Conservation (phyloP, 92 coral and sea anemone species). For the Heliopora coerulea region DNA sequence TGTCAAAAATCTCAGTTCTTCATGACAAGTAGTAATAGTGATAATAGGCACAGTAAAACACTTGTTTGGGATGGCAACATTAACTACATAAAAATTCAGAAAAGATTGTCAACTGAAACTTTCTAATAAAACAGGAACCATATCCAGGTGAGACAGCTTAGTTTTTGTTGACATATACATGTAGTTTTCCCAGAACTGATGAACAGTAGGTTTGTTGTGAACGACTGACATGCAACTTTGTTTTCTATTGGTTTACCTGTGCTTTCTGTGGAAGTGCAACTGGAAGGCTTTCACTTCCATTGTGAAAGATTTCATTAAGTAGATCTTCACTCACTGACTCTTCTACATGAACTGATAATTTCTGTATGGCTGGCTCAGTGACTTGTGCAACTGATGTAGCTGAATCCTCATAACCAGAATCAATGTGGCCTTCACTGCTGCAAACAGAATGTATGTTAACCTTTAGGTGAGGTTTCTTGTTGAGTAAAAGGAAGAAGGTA, state of each 20-base stretch:
- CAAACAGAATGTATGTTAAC: conserved; percentile 49
- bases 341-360: conserved; percentile 35
- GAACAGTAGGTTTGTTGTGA: conserved; percentile 22
- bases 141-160: neutral
- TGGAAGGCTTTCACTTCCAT: neutral
- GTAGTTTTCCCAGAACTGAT: neutral
- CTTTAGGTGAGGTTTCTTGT: conserved; percentile 5
- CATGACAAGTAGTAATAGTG: too few species aligned
- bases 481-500: conserved; percentile 15
- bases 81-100: too few species aligned
- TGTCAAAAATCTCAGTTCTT: too few species aligned
- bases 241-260: neutral
- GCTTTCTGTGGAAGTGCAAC: neutral
- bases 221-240: neutral
- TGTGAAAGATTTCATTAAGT: conserved; percentile 13
- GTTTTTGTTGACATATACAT: neutral
- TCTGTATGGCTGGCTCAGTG: conserved; percentile 40
- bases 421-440: conserved; percentile 76
- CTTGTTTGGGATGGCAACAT: too few species aligned
- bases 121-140: neutral
- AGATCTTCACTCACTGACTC: conserved; percentile 43
- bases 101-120: too few species aligned
- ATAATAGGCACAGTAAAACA: too few species aligned
- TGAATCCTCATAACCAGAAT: conserved; percentile 73
- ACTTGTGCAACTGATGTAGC: conserved; percentile 64